These are phyloP conservation scores for Erebia epiphron DNA, from an alignment of 2,888 invertebrate genomes.

Conservation along the genomic window DNA sequence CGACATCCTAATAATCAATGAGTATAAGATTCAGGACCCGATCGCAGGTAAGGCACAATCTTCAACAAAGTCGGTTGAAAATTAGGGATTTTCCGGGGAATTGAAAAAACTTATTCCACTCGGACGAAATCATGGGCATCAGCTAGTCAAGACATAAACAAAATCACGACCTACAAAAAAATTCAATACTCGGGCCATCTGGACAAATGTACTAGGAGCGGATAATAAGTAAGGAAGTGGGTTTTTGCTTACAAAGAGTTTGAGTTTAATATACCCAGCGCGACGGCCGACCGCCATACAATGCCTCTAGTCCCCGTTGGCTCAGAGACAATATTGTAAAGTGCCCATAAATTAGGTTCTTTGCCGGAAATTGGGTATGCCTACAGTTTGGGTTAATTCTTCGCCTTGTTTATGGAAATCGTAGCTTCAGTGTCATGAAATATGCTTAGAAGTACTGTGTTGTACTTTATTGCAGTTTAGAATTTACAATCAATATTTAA, in stretches of 20 bases:
- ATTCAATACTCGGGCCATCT: slow-evolving; percentile 18
- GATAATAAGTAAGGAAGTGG: slow-evolving; percentile 21
- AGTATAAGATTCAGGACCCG: too few species aligned
- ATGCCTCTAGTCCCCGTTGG: slow-evolving; percentile 7
- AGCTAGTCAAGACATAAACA: slow-evolving; percentile 2
- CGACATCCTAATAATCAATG: too few species aligned
- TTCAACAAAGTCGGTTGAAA: too few species aligned
- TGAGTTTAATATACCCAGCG: slow-evolving; percentile 22
- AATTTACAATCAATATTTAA: background rate
- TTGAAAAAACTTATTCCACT: too few species aligned
- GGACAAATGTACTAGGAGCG: slow-evolving; percentile 15
- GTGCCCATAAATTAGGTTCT: slow-evolving; percentile 39
- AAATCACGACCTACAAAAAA: background rate
- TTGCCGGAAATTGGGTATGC: slow-evolving; percentile 21
- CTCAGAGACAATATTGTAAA: slow-evolving; percentile 36
- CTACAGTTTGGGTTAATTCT: slow-evolving; percentile 22
- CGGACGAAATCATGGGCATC: too few species aligned
- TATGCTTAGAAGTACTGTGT: background rate
- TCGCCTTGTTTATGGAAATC: slow-evolving; percentile 11
- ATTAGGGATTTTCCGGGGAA: too few species aligned
- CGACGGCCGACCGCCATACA: slow-evolving; percentile 22
- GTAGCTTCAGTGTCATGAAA: background rate
- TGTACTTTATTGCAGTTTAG: background rate
- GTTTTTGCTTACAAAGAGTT: slow-evolving; percentile 33
- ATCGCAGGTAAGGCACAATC: too few species aligned